These are phyloP conservation scores for Chaetodon auriga DNA, from an alignment of 2,113 vertebrate genomes.

Conservation along the genomic window DNA sequence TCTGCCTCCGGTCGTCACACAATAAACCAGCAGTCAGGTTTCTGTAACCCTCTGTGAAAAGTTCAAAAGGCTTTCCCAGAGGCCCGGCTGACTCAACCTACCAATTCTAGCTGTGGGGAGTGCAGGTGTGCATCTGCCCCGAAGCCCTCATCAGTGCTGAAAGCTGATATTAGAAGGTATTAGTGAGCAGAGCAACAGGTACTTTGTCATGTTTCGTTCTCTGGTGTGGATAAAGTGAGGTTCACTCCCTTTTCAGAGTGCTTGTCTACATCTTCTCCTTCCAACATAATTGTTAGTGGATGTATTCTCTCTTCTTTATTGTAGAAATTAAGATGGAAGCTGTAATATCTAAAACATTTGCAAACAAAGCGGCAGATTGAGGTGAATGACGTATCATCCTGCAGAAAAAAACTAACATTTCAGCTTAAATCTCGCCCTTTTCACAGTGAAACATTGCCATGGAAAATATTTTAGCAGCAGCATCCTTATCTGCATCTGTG, in stretches of 20 bases:
- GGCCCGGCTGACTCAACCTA: conserved; percentile 60
- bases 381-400: background rate
- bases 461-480: background rate
- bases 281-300: background rate
- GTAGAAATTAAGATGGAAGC: background rate
- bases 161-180: conserved; percentile 78
- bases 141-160: conserved; percentile 66
- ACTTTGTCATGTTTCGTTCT: conserved; percentile 66
- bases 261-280: conserved; percentile 33
- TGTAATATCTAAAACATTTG: background rate
- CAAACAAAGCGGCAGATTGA: background rate
- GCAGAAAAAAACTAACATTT: background rate
- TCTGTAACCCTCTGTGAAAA: conserved; percentile 37
- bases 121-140: conserved; percentile 78
- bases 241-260: conserved; percentile 2
- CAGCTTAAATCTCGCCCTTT: background rate
- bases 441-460: background rate
- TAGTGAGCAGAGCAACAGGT: conserved; percentile 68
- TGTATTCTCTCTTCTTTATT: background rate
- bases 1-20: conserved; percentile 45
- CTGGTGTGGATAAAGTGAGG: conserved; percentile 26
- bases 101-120: conserved; percentile 63
- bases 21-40: conserved; percentile 45
- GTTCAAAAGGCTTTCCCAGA: conserved; percentile 62
- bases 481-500: background rate